phyloP scores from a whole-genome alignment of 2,113 vertebrate genomes.

The Nothobranchius kuhntae region DNA sequence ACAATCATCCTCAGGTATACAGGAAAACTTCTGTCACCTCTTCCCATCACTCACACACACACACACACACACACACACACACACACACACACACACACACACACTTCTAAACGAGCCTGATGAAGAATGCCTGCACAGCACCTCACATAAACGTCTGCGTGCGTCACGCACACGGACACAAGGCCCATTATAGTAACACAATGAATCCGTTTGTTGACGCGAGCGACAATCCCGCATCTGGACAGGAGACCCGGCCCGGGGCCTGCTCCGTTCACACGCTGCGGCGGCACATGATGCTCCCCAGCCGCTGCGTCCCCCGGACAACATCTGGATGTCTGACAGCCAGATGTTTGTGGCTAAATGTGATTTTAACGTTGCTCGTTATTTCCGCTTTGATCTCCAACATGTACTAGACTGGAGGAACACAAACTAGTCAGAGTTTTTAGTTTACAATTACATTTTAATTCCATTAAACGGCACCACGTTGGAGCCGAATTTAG shows the following conservation, averaged over 20 bases:
- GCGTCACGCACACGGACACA: conserved; percentile 60
- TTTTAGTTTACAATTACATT: background rate
- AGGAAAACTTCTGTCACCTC: conserved; percentile 13
- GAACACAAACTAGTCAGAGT: background rate
- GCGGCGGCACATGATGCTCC: no score
- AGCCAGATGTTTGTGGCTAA: rapidly evolving
- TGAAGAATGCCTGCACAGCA: conserved; percentile 31
- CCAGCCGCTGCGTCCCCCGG: no score
- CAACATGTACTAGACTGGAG: background rate
- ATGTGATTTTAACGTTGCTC: rapidly evolving
- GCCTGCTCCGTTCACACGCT: conserved; percentile 25
- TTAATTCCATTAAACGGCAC: rapidly evolving
- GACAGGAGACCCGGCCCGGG: conserved; percentile 30
- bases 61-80: background rate
- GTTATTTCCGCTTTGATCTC: conserved; percentile 3
- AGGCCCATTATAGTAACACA: conserved; percentile 62
- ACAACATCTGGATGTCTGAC: no score
- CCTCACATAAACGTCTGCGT: conserved; percentile 25
- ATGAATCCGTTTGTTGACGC: conserved; percentile 56
- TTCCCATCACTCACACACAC: conserved; percentile 10
- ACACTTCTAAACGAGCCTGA: conserved; percentile 1
- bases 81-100: background rate
- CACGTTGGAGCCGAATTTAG: background rate
- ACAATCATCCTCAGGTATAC: no score
- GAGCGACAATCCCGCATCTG: conserved; percentile 54